phyloP scores from a whole-genome alignment of 1,140 invertebrate species.

The Drosophila sp. region DNA sequence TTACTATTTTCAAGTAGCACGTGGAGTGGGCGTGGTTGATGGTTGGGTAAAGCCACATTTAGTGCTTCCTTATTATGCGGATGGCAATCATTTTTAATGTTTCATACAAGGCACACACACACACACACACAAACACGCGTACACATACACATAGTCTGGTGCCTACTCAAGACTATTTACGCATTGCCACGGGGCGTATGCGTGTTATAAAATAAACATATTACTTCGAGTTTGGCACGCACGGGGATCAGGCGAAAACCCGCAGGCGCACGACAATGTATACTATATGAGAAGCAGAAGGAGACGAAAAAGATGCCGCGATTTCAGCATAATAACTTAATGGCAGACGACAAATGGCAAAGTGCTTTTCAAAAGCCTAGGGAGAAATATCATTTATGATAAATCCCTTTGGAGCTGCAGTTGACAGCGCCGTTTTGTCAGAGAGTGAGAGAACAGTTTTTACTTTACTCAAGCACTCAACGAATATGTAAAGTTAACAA shows the following conservation, averaged over 20 bases:
- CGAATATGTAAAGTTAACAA: neutral
- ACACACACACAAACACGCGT: neutral
- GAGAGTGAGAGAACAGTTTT: slow-evolving; percentile 3
- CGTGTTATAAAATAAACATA: slow-evolving; percentile 74
- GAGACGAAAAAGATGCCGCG: neutral
- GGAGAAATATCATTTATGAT: slow-evolving; percentile 14
- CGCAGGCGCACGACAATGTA: neutral
- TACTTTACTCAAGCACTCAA: neutral
- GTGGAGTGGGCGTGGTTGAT: slow-evolving; percentile 40
- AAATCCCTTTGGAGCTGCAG: slow-evolving; percentile 13
- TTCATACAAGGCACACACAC: slow-evolving; percentile 4
- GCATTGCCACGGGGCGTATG: slow-evolving; percentile 64
- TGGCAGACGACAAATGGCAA: slow-evolving; percentile 48
- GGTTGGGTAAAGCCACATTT: slow-evolving; percentile 59
- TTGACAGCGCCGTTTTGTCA: slow-evolving; percentile 3
- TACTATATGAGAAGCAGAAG: neutral
- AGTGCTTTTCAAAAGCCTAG: slow-evolving; percentile 9
- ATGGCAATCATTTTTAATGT: slow-evolving; percentile 75
- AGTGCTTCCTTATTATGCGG: slow-evolving; percentile 59
- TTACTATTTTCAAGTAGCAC: slow-evolving; percentile 30
- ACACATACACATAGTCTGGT: slow-evolving; percentile 35
- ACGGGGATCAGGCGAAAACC: slow-evolving; percentile 11
- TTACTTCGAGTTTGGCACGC: slow-evolving; percentile 46
- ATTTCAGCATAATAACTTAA: slow-evolving; percentile 51
- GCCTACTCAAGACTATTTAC: slow-evolving; percentile 58